Evolutionary conservation across 1,140 invertebrate species (phyloP).

Genomic region (Mercenaria mercenaria): DNA sequence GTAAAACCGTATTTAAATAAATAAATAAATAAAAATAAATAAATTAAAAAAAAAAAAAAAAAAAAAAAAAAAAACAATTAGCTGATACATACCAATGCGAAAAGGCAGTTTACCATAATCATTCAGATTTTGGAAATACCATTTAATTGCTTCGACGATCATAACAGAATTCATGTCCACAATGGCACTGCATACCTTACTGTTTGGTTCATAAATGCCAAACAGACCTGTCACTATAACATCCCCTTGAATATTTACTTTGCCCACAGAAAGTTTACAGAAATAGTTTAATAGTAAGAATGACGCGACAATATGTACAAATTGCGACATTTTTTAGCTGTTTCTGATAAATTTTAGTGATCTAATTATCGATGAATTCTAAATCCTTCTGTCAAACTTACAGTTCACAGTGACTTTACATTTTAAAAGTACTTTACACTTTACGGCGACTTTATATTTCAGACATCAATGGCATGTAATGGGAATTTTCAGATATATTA

Average conservation of each 20-base stretch:
- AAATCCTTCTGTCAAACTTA: no score
- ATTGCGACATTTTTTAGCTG: not conserved
- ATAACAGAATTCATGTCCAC: not conserved
- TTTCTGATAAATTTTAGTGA: no score
- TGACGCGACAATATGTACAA: not conserved
- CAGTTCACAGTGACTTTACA: no score
- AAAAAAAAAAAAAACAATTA: no score
- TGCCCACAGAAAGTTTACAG: not conserved
- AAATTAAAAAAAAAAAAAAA: no score
- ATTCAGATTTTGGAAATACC: not conserved
- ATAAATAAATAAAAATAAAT: no score
- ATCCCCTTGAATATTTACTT: not conserved
- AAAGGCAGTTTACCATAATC: not conserved
- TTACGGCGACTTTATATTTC: no score
- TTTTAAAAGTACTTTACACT: no score
- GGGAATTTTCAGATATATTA: no score
- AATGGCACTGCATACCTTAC: not conserved
- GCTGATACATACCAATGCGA: not conserved
- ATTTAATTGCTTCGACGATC: conserved; percentile 1
- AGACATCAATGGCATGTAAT: no score
- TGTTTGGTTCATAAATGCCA: not conserved
- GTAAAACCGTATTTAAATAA: no score
- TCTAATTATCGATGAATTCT: no score
- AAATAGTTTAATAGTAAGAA: not conserved
- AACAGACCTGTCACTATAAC: not conserved